Evolutionary conservation across 2,797 vertebrate genomes (phyloP).

Genomic region (Buphagus erythrorhynchus): DNA sequence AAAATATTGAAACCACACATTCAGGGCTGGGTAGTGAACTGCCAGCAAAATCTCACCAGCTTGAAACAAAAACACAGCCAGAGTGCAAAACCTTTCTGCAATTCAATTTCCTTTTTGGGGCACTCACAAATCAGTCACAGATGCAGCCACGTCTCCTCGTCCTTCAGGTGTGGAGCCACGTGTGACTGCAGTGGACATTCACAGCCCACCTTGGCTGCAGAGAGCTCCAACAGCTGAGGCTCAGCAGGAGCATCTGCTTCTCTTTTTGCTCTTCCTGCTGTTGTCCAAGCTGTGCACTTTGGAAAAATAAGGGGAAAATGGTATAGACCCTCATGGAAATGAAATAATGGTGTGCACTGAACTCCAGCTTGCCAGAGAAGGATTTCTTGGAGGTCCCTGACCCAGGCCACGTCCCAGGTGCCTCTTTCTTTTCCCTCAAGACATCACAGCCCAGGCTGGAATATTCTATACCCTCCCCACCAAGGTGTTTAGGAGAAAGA

Average conservation of each 20-base stretch:
- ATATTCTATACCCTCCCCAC: neutral
- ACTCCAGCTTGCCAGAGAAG: neutral
- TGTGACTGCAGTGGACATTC: neutral
- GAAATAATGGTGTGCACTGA: neutral
- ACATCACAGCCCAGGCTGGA: neutral
- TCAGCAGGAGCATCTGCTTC: neutral
- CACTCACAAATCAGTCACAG: neutral
- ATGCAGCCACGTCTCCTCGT: neutral
- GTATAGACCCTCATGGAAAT: neutral
- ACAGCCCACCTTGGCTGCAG: neutral
- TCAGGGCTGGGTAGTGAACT: neutral
- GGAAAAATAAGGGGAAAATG: neutral
- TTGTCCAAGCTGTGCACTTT: neutral
- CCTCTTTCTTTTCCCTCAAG: neutral
- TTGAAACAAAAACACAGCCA: neutral
- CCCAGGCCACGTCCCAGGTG: neutral
- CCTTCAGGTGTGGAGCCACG: neutral
- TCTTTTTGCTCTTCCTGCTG: neutral
- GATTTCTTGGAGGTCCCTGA: neutral
- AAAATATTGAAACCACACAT: neutral
- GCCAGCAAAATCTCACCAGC: neutral
- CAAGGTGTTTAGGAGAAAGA: neutral
- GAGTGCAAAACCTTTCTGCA: constrained; percentile 1
- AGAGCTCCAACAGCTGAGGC: neutral
- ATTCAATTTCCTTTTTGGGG: neutral